Evolutionary conservation across 2,797 vertebrate genomes (phyloP), one percentile per base, ranked within the genome.

Genomic region (Phataginus tetradactyla): DNA sequence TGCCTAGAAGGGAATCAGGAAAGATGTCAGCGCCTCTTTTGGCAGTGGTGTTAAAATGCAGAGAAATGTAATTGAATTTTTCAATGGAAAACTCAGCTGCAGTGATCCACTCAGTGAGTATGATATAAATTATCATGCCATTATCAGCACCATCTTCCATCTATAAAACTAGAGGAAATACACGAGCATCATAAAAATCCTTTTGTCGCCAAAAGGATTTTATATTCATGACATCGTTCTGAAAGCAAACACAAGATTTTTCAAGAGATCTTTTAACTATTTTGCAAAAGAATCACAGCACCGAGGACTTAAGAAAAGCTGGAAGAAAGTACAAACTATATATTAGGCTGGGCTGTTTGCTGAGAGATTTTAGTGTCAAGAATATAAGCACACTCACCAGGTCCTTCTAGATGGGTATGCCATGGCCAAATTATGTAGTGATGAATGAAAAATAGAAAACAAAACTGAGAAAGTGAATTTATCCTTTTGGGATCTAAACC

Each of bases 71-170:
- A 80, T 93, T 83, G 81, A 95, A 78, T 91, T 96, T 96, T 96
- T 97, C 95, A 87, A 17, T 87, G 69, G 49, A 80, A 96, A 96
- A 84, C 64, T 90, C 57, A 86, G 79, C 63, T 64, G 74, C 91
- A 95, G 11, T 96, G 92, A 94, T 96, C 84, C 93, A 91, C 84
- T 95, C 27, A 11, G 74, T 78, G 51, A 91, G 71, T 83, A 29
- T 63, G 86, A 81, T 92, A 92, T 96, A 96, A 97, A 97, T 97
- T 92, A 92, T 92, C 21, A 37, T 92, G 96, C 69, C 84, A 25
- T 98, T 91, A 97, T 96, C 91, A 94, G 71, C 89, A 96, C 29
- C 75, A 57, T 94, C 83, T 97, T 95, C 95, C 66, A 93, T 87
- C 91, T 95, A 83, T 95, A 94, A 96, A 97, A 91, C 94, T 45